Base-by-base conservation (phyloP, 2,888 invertebrate genomes). In the Aleiodes leptofemur region DNA sequence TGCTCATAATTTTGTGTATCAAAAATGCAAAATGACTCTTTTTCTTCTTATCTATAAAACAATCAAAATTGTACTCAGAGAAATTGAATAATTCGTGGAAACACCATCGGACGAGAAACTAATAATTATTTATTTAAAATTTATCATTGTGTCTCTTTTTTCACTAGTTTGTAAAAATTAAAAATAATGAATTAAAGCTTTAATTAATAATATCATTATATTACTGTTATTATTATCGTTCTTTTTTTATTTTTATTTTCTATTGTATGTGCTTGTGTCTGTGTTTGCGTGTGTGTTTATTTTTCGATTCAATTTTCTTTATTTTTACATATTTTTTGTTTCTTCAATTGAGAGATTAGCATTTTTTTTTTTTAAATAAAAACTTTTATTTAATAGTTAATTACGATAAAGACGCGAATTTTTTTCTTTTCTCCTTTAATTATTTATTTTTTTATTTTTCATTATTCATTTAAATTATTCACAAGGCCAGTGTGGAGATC, bases 401-500 rank as follows among this genome's bases (percentile, higher is more conserved):
- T 64, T 43, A 43, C 8, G 14, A 48, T 64, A 64, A 4, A 16
- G 64, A 48, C 13, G 64, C n/a, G 14, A 64, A 53, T 14, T 53
- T 13, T n/a, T 51, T 53, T 53, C n/a, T 7, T 14, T 53, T 53
- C 34, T 34, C 6, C n/a, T 53, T 53, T 53, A 53, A 53, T 53
- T 53, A 14, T 53, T 53, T 43, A 14, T 53, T 53, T 50, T 64
- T 53, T 53, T 43, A 14, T 53, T 53, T 50, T 64, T 48, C 31
- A 16, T 64, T 16, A 14, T 48, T 59, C 59, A 34, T 34, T 13
- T 31, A 34, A 59, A 55, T 57, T 43, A 43, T 43, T 77, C 69
- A 61, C 78, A 73, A 74, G 71, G 75, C 72, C 76, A 74, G 53
- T 64, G 77, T 79, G 76, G 69, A 72, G 81, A 79, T 82, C 79